Evolutionary conservation across 2,888 invertebrate genomes (phyloP), one percentile per base, ranked within the genome.

Genomic region (Ophion obscuratus): DNA sequence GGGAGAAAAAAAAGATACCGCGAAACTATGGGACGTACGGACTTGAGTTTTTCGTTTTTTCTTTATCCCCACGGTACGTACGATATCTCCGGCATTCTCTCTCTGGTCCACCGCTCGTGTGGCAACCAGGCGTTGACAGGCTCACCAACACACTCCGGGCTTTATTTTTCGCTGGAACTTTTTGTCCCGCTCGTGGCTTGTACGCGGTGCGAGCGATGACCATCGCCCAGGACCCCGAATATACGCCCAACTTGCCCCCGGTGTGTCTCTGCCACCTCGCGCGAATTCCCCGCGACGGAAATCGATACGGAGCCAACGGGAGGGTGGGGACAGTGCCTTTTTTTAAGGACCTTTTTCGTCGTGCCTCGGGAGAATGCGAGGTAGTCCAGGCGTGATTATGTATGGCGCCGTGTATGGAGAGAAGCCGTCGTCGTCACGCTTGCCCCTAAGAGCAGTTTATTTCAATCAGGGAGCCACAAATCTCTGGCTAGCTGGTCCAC

Each of bases 381-480:
- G 66, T 71, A 83, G 71, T 77, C 57, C 73, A 57, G 24, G 47
- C 61, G 78, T 83, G 83, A 78, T 67, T 78, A 67, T 78, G 67
- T 67, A 53, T 71, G n/a, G 70, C 44, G 1, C 62, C 14, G 61
- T 77, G 64, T 77, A 66, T 66, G 44, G 47, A 27, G 77, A 62
- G 74, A 59, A 62, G 83, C 78, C 66, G 79, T 74, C 80, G 77
- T 67, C 75, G 75, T 75, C 75, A 75, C 62, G 75, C n/a, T 47
- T 78, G 80, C 81, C 86, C 87, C 83, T 85, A 87, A 84, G 86
- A 85, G 91, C 91, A 91, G 91, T 92, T 92, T 92, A 90, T 92
- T 92, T 92, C 92, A 92, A 92, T 92, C 92, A 91, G 88, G 87
- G 88, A 89, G 87, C 87, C 91, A 91, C 92, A 92, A 92, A 92